Evolutionary conservation across 2,113 vertebrate species (phyloP), one percentile per base, ranked within the genome.

Genomic region (Antennarius striatus): DNA sequence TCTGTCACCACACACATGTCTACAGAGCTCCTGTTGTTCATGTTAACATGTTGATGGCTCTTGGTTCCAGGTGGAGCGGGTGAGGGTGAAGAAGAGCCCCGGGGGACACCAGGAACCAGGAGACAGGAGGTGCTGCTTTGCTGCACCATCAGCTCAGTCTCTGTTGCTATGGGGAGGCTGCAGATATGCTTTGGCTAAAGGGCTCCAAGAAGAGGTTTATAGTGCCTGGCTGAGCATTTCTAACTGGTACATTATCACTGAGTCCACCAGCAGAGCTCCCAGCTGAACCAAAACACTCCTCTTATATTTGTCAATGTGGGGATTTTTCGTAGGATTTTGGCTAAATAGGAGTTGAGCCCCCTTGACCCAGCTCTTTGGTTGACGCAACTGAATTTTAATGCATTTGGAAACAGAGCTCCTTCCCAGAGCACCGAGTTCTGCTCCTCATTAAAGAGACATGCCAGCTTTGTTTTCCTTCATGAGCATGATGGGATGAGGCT

Each of bases 391-490:
- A 81, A 92, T 92, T 86, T 90, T 75, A 91, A 91, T 89, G 63
- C 59, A 73, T 51, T 75, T 77, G 71, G 73, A 91, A 91, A 88
- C 52, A 52, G 71, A 81, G 81, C 73, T 80, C 66, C 52, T 87
- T 86, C 86, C 82, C 80, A 60, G 77, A 75, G 84, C 90, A 88
- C 84, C 14, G 71, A 90, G 86, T 76, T 65, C 75, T 62, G 75
- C 79, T 82, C 86, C 89, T 92, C 90, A 92, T 92, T 92, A 93
- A 88, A 90, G 88, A 92, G 89, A 89, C 84, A 86, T 89, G 93
- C 90, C 92, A 92, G 91, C 91, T 92, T 93, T 93, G 92, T 93
- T 92, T 93, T 90, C 79, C 89, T 84, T 88, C 88, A 85, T 60
- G 77, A 72, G 81, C 82, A 86, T 93, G 91, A 92, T 91, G 89